A percentile compares a stretch with the other conserved stretches of the same genome.
phyloP scores from a whole-genome alignment of 2,888 invertebrate species.

The Choreutis nemorana region DNA sequence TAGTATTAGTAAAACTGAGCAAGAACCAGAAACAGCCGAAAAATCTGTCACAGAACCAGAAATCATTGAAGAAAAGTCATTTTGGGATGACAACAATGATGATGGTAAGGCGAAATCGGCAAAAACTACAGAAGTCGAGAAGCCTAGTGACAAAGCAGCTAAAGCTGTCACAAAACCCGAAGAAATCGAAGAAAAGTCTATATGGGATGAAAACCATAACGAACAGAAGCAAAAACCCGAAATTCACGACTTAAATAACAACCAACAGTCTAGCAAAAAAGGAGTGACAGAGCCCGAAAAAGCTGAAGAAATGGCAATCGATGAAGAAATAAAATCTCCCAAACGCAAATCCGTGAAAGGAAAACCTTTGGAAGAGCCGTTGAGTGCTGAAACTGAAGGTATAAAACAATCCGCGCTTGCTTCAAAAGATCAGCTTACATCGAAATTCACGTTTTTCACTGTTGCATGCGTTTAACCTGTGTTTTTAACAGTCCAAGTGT shows the following conservation, averaged over 20 bases:
- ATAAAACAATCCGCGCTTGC: slow-evolving; percentile 43
- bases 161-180: slow-evolving; percentile 37
- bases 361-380: slow-evolving; percentile 47
- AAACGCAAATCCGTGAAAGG: slow-evolving; percentile 56
- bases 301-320: slow-evolving; percentile 37
- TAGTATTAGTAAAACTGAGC: slow-evolving; percentile 23
- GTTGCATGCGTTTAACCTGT: slow-evolving; percentile 55
- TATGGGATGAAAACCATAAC: slow-evolving; percentile 50
- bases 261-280: slow-evolving; percentile 34
- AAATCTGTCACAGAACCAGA: slow-evolving; percentile 25
- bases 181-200: slow-evolving; percentile 33
- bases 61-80: slow-evolving; percentile 24
- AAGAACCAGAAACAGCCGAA: slow-evolving; percentile 16
- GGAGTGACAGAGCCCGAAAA: slow-evolving; percentile 37
- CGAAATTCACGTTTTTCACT: slow-evolving; percentile 24
- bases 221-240: slow-evolving; percentile 31
- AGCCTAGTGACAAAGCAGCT: slow-evolving; percentile 21
- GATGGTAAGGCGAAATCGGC: slow-evolving; percentile 19
- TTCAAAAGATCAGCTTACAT: slow-evolving; percentile 51
- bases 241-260: slow-evolving; percentile 28
- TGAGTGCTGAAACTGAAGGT: slow-evolving; percentile 62
- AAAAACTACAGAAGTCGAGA: slow-evolving; percentile 25
- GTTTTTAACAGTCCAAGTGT: slow-evolving; percentile 56
- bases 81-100: slow-evolving; percentile 24
- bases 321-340: slow-evolving; percentile 36